A percentile compares a stretch with the other conserved stretches of the same genome.
Conservation (phyloP, 2,888 invertebrate species). For the Tachystola acroxantha region DNA sequence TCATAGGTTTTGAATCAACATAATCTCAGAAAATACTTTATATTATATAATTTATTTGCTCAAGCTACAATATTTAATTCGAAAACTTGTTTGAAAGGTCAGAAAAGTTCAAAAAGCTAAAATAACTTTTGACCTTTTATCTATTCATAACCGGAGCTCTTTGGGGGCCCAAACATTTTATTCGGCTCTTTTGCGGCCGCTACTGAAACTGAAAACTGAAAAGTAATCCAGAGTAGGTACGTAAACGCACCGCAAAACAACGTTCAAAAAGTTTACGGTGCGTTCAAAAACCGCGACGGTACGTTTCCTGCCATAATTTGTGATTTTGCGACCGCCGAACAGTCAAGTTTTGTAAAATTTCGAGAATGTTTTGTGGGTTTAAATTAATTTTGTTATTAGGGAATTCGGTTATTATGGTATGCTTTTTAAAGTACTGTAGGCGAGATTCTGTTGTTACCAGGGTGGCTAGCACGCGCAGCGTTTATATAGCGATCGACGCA, state of each 20-base stretch:
- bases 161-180: conserved; percentile 1
- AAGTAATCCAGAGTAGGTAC: conserved; percentile 5
- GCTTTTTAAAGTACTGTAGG: too few species aligned
- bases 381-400: background rate
- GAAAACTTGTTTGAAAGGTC: too few species aligned
- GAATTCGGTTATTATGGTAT: background rate
- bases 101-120: background rate
- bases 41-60: too few species aligned
- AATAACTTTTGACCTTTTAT: background rate
- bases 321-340: conserved; percentile 1
- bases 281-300: conserved; percentile 6
- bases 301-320: conserved; percentile 2
- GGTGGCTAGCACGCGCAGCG: too few species aligned
- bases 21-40: too few species aligned
- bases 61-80: too few species aligned
- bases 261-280: conserved; percentile 5
- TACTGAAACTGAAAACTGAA: conserved; percentile 4
- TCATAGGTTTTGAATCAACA: too few species aligned
- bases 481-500: too few species aligned
- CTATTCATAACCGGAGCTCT: background rate
- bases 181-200: conserved; percentile 5
- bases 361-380: background rate
- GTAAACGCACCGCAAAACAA: conserved; percentile 4
- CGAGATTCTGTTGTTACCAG: too few species aligned
- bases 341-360: background rate